phyloP scores from a whole-genome alignment of 2,113 vertebrate species.

The Paratilapia polleni region DNA sequence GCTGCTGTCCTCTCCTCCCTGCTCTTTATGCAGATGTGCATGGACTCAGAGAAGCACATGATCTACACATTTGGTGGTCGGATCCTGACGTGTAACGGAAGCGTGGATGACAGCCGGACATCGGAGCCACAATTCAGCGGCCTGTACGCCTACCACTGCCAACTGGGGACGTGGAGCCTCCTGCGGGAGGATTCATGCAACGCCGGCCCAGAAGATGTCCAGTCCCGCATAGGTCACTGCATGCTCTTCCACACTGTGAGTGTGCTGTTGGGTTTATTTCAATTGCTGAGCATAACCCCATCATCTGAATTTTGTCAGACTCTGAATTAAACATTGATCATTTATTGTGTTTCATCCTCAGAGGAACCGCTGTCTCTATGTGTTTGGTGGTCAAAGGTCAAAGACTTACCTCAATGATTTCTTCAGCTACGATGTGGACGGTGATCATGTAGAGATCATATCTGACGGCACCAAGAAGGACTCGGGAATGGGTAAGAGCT shows the following conservation, averaged over 20 bases:
- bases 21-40: slow-evolving; percentile 89
- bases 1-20: neutral
- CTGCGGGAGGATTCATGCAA: slow-evolving; percentile 97
- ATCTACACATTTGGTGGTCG: slow-evolving; percentile 98
- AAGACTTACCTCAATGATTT: slow-evolving; percentile 99
- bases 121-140: slow-evolving; percentile 98
- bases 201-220: slow-evolving; percentile 96
- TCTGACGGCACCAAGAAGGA: slow-evolving; percentile 99
- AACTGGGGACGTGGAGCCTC: slow-evolving; percentile 91
- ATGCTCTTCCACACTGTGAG: slow-evolving; percentile 94
- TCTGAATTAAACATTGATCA: neutral
- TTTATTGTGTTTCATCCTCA: slow-evolving; percentile 45
- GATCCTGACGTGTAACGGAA: slow-evolving; percentile 96
- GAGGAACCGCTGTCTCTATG: slow-evolving; percentile 97
- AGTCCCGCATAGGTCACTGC: slow-evolving; percentile 98
- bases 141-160: slow-evolving; percentile 94
- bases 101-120: slow-evolving; percentile 93
- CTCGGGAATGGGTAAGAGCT: slow-evolving; percentile 94
- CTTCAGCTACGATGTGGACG: slow-evolving; percentile 98
- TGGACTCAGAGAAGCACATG: slow-evolving; percentile 99
- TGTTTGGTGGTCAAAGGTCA: slow-evolving; percentile 97
- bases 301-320: neutral
- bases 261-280: neutral
- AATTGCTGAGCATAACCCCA: neutral
- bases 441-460: slow-evolving; percentile 97